Percentiles rank a stretch among this genome's conserved stretches.
phyloP scores from a whole-genome alignment of 2,113 vertebrate genomes.

The Ginglymostoma cirratum region DNA sequence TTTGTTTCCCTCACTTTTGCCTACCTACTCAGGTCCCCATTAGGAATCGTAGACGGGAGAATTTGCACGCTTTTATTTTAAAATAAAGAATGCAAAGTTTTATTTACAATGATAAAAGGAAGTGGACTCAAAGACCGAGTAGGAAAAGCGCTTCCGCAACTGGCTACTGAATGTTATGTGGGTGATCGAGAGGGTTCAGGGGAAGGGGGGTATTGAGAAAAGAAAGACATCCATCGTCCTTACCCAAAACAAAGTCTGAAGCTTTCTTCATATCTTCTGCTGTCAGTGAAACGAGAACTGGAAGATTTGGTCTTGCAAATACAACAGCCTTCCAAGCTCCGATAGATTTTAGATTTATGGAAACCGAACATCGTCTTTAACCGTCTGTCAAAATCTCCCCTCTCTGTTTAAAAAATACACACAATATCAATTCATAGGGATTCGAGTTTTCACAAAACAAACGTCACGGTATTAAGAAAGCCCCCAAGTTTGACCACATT shows the following conservation, averaged over 20 bases:
- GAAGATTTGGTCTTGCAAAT: conserved; percentile 75
- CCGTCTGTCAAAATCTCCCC: background rate
- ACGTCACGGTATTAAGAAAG: background rate
- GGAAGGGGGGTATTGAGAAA: background rate
- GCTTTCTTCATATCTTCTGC: conserved; percentile 66
- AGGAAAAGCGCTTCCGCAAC: background rate
- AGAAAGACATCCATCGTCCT: conserved; percentile 36
- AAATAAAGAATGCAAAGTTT: background rate
- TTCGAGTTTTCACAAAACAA: background rate
- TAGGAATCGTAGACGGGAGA: background rate
- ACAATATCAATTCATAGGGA: background rate
- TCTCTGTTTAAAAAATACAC: background rate
- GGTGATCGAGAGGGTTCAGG: background rate
- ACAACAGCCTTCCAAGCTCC: conserved; percentile 69
- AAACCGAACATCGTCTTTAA: conserved; percentile 64
- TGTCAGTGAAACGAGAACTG: conserved; percentile 71
- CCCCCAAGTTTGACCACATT: background rate
- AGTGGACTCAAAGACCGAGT: background rate
- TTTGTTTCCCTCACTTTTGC: too few species aligned
- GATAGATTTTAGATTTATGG: conserved; percentile 71
- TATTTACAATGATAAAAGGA: background rate
- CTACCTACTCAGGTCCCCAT: background rate
- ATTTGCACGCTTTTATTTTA: background rate
- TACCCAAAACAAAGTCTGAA: conserved; percentile 70
- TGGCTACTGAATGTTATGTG: background rate